These are phyloP conservation scores for Acronicta aceris DNA, from an alignment of 2,888 invertebrate genomes.

Conservation along the genomic window DNA sequence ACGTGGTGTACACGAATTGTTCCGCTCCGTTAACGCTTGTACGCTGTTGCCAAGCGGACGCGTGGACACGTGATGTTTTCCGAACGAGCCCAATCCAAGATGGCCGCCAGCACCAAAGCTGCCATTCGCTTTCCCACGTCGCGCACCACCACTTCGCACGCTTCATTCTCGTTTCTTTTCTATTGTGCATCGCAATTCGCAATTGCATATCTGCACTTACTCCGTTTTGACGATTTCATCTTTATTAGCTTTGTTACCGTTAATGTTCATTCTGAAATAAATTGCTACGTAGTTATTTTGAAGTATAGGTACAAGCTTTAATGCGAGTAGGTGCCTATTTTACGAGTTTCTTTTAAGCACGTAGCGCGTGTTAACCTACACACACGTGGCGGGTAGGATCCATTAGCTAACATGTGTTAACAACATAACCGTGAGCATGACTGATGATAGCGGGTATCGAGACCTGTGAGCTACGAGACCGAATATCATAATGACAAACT, in stretches of 20 bases:
- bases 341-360: slow-evolving; percentile 48
- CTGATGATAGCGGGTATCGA: slow-evolving; percentile 68
- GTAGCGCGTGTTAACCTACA: slow-evolving; percentile 67
- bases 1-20: slow-evolving; percentile 84
- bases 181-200: slow-evolving; percentile 75
- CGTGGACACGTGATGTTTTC: slow-evolving; percentile 83
- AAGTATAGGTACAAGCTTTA: slow-evolving; percentile 25
- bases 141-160: slow-evolving; percentile 77
- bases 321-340: slow-evolving; percentile 43
- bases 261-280: slow-evolving; percentile 38
- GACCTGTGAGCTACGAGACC: slow-evolving; percentile 58
- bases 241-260: slow-evolving; percentile 49
- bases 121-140: slow-evolving; percentile 89
- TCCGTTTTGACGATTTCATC: slow-evolving; percentile 58
- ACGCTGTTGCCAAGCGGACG: slow-evolving; percentile 86
- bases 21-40: slow-evolving; percentile 82
- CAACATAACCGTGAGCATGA: slow-evolving; percentile 67
- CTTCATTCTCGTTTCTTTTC: slow-evolving; percentile 81
- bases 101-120: slow-evolving; percentile 76
- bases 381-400: slow-evolving; percentile 69
- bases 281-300: slow-evolving; percentile 34
- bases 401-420: slow-evolving; percentile 78
- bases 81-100: slow-evolving; percentile 81
- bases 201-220: slow-evolving; percentile 70
- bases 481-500: slow-evolving; percentile 61